Percentiles rank a stretch among this genome's conserved stretches.
These are phyloP conservation scores for Neodiprion pinetum DNA, from an alignment of 1,140 invertebrate species.

Conservation along the genomic window DNA sequence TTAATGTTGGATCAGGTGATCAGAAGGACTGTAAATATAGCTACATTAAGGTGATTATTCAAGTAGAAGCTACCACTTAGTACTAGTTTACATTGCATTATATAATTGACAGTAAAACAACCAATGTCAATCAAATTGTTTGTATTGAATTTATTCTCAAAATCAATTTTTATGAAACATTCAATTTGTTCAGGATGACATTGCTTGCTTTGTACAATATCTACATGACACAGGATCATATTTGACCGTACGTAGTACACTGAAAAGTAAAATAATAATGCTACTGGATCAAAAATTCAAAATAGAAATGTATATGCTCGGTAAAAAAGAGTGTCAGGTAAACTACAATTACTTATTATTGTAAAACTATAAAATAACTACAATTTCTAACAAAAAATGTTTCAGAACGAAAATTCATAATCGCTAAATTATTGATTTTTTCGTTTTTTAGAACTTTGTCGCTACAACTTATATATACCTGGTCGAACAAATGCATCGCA, in stretches of 20 bases:
- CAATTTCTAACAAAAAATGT: too few species aligned
- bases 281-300: constrained; percentile 43
- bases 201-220: constrained; percentile 42
- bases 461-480: constrained; percentile 36
- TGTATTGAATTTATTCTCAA: background rate
- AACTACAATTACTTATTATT: background rate
- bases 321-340: constrained; percentile 37
- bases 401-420: too few species aligned
- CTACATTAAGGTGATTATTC: background rate
- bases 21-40: background rate
- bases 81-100: too few species aligned
- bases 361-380: too few species aligned
- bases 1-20: background rate
- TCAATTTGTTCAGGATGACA: constrained; percentile 38
- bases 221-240: constrained; percentile 43
- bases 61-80: too few species aligned
- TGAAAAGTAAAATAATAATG: constrained; percentile 39
- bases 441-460: constrained; percentile 36
- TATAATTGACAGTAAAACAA: too few species aligned
- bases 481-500: constrained; percentile 40
- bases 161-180: background rate
- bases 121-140: background rate
- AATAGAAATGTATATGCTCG: constrained; percentile 18
- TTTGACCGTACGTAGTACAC: constrained; percentile 27
- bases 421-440: background rate